phyloP scores from a whole-genome alignment of 2,888 invertebrate genomes.

The Melolontha melolontha region DNA sequence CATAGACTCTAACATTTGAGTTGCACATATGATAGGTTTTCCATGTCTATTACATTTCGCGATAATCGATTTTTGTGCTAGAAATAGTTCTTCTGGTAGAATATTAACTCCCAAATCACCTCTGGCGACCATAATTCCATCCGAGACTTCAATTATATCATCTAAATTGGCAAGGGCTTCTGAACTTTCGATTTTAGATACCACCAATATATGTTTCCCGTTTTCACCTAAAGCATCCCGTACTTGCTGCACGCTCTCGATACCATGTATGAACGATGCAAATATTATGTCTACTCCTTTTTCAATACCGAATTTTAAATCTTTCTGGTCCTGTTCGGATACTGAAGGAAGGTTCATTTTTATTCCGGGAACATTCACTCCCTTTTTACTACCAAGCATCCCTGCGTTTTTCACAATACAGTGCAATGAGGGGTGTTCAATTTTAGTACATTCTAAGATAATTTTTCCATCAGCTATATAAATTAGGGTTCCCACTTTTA shows the following conservation, averaged over 20 bases:
- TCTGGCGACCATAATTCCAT: constrained; percentile 99
- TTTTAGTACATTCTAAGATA: constrained; percentile 85
- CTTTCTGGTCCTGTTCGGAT: constrained; percentile 95
- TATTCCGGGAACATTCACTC: constrained; percentile 96
- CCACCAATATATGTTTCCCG: constrained; percentile 93
- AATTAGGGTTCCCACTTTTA: constrained; percentile 86
- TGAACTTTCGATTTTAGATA: constrained; percentile 99
- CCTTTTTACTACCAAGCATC: constrained; percentile 92
- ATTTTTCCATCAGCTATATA: constrained; percentile 98
- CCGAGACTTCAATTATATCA: constrained; percentile 91
- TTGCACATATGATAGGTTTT: constrained; percentile 98
- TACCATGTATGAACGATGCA: constrained; percentile 97
- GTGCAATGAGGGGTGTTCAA: constrained; percentile 72
- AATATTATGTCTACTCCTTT: constrained; percentile 97
- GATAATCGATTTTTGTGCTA: constrained; percentile 98
- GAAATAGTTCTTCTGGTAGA: constrained; percentile 95
- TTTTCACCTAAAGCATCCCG: constrained; percentile 86
- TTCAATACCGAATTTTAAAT: constrained; percentile 91
- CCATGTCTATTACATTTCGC: constrained; percentile 95
- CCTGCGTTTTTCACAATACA: constrained; percentile 97
- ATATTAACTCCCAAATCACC: constrained; percentile 99
- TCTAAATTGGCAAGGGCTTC: constrained; percentile 96
- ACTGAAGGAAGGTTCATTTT: constrained; percentile 97
- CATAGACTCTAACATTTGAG: constrained; percentile 99
- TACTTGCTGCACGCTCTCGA: constrained; percentile 88